Evolutionary conservation across 2,797 vertebrate species (phyloP).

Genomic region (Tapera naevia): DNA sequence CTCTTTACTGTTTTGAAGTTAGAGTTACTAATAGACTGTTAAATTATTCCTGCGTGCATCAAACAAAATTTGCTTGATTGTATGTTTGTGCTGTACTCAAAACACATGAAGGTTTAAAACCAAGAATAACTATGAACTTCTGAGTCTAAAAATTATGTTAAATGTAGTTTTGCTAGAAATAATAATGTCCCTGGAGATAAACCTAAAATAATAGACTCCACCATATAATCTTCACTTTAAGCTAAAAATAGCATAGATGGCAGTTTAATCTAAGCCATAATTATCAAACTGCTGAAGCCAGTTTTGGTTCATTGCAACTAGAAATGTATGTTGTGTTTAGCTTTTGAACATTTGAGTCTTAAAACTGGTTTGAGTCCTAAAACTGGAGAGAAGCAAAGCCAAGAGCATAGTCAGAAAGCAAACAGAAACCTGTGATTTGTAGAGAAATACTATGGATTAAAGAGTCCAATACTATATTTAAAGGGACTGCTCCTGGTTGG

Average conservation of each 20-base stretch:
- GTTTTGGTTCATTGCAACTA: constrained; percentile 47
- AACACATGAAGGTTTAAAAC: constrained; percentile 29
- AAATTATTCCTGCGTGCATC: constrained; percentile 19
- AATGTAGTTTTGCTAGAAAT: constrained; percentile 63
- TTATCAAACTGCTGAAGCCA: constrained; percentile 29
- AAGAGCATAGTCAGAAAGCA: constrained; percentile 37
- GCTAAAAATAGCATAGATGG: constrained; percentile 73
- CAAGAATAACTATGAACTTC: not conserved
- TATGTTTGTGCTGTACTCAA: constrained; percentile 6
- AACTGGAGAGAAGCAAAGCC: constrained; percentile 20
- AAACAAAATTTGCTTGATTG: constrained; percentile 31
- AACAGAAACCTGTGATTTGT: constrained; percentile 26
- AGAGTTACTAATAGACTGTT: constrained; percentile 50
- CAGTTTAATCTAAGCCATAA: constrained; percentile 67
- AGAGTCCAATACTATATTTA: not conserved
- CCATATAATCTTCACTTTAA: constrained; percentile 62
- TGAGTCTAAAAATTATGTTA: constrained; percentile 17
- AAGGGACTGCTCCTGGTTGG: not conserved
- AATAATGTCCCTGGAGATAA: constrained; percentile 68
- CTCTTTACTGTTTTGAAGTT: constrained; percentile 56
- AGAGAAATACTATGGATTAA: not conserved
- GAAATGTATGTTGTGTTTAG: constrained; percentile 43
- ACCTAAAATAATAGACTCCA: constrained; percentile 69
- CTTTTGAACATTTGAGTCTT: constrained; percentile 29
- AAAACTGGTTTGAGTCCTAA: not conserved